These are phyloP conservation scores for Brachymystax lenok DNA, from an alignment of 2,797 vertebrate species.

Conservation along the genomic window DNA sequence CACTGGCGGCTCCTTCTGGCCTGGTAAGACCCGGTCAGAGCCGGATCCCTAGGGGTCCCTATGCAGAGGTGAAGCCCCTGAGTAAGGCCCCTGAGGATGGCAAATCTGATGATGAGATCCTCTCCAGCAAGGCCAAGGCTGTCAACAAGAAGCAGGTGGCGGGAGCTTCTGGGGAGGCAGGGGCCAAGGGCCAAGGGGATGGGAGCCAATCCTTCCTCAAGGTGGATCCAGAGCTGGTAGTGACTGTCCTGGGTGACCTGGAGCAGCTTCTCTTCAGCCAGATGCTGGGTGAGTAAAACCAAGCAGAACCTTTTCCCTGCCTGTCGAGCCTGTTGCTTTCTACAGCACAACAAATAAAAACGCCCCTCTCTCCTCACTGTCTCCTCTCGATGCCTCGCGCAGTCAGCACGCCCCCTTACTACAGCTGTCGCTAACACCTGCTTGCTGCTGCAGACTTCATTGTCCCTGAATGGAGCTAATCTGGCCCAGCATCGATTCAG, in stretches of 20 bases:
- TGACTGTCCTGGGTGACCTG: constrained; percentile 96
- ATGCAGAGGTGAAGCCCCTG: constrained; percentile 95
- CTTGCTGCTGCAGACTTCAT: constrained; percentile 52
- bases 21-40: constrained; percentile 80
- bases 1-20: constrained; percentile 80
- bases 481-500: constrained; percentile 10
- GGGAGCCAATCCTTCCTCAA: constrained; percentile 91
- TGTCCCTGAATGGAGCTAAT: constrained; percentile 28
- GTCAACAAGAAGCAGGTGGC: constrained; percentile 71
- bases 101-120: constrained; percentile 92
- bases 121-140: constrained; percentile 87
- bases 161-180: constrained; percentile 67
- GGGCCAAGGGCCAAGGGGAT: constrained; percentile 78
- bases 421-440: constrained; percentile 54
- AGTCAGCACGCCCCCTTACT: constrained; percentile 53
- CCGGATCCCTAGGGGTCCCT: constrained; percentile 94
- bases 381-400: constrained; percentile 24
- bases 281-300: constrained; percentile 90
- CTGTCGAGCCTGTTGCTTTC: constrained; percentile 38
- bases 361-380: constrained; percentile 14
- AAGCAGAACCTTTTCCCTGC: constrained; percentile 2
- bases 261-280: constrained; percentile 99
- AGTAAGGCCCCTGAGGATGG: constrained; percentile 89
- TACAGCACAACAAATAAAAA: constrained; percentile 15
- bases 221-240: constrained; percentile 98